Conservation (phyloP, 2,113 vertebrate genomes). For the Phalacrocorax brasilianus region DNA sequence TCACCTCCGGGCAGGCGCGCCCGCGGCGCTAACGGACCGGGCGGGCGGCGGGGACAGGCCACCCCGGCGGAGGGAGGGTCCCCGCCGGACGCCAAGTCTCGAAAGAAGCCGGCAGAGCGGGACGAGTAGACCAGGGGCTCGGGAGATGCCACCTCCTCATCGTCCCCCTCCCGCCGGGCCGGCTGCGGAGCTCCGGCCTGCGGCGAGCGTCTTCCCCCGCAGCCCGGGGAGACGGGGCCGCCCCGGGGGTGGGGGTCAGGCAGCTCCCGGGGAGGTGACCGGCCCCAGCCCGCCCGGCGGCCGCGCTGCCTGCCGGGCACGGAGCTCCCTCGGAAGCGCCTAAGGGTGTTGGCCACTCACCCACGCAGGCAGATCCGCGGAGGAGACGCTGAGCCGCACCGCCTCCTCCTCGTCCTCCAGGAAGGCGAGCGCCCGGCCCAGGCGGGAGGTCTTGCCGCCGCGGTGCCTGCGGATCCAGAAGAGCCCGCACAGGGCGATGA, state of each 20-base stretch:
- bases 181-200: neutral
- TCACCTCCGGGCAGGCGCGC: neutral
- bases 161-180: neutral
- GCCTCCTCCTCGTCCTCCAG: constrained; percentile 86
- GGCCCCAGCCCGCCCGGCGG: neutral
- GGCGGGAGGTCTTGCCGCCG: constrained; percentile 71
- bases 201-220: neutral
- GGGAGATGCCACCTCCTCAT: neutral
- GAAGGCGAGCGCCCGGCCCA: constrained; percentile 84
- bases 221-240: neutral
- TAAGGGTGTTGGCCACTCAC: constrained; percentile 73
- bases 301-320: neutral
- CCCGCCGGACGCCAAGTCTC: neutral
- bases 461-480: constrained; percentile 84
- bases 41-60: neutral
- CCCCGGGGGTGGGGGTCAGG: neutral
- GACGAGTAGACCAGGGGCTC: neutral
- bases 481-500: constrained; percentile 83
- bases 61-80: neutral
- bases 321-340: neutral
- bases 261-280: neutral
- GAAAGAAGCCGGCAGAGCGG: neutral
- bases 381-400: constrained; percentile 73
- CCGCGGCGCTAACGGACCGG: neutral
- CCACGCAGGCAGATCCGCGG: constrained; percentile 90